phyloP scores from a whole-genome alignment of 2,888 invertebrate species.

The Tanytarsus gracilentus region DNA sequence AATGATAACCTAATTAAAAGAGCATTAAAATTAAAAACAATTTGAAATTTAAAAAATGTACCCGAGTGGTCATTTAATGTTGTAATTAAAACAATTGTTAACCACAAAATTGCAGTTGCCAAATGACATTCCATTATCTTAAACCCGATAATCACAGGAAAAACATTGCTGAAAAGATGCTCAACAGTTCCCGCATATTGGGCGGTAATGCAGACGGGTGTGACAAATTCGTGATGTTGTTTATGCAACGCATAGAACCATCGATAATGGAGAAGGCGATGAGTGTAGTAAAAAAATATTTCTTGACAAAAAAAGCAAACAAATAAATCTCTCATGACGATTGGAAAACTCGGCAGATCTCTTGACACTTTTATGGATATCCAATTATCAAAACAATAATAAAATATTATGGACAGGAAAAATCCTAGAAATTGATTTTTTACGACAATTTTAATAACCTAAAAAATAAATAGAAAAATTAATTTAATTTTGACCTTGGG shows the following conservation, averaged over 20 bases:
- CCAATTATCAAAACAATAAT: not conserved
- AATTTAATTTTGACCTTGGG: not conserved
- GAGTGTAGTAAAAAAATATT: conserved; percentile 27
- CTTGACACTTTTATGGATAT: not conserved
- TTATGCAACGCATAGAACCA: conserved; percentile 24
- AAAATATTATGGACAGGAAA: not conserved
- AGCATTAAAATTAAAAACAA: no score
- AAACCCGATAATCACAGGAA: conserved; percentile 10
- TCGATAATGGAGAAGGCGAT: conserved; percentile 25
- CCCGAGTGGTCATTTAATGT: conserved; percentile 28
- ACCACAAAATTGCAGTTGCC: conserved; percentile 4
- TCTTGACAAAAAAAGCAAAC: not conserved
- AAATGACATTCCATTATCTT: conserved; percentile 9
- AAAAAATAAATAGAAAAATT: not conserved
- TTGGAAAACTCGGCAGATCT: conserved; percentile 12
- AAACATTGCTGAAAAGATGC: conserved; percentile 25
- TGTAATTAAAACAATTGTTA: not conserved
- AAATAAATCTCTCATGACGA: not conserved
- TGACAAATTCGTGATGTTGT: conserved; percentile 26
- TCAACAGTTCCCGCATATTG: conserved; percentile 25
- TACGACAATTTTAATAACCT: not conserved
- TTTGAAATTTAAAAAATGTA: no score
- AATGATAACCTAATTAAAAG: conserved; percentile 27
- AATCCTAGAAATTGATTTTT: not conserved
- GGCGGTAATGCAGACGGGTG: conserved; percentile 21